Conservation (phyloP, 2,888 invertebrate genomes). For the Augiades crinisus region DNA sequence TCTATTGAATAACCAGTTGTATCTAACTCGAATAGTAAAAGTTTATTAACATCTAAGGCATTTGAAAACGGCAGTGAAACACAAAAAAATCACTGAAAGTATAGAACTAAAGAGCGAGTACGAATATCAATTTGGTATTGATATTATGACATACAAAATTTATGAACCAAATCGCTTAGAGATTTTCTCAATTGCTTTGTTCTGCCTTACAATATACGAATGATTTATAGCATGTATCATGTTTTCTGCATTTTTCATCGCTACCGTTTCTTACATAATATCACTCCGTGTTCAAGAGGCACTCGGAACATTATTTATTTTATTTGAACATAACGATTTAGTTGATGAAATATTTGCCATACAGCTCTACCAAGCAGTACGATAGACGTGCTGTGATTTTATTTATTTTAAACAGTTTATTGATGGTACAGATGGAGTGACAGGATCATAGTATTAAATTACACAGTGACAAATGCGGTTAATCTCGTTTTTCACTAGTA, state of each 20-base stretch:
- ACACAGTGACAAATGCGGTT: no score
- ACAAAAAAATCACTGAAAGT: not conserved
- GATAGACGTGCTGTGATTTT: not conserved
- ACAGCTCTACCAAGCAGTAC: not conserved
- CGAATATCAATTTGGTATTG: constrained; percentile 6
- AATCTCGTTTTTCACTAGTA: no score
- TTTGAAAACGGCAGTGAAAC: constrained; percentile 7
- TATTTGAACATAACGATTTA: not conserved
- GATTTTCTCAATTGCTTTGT: constrained; percentile 26
- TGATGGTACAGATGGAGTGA: not conserved
- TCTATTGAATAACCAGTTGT: not conserved
- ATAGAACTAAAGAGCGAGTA: not conserved
- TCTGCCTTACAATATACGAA: constrained; percentile 24
- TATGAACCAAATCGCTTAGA: constrained; percentile 25
- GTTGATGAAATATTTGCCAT: not conserved
- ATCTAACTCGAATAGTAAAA: constrained; percentile 4
- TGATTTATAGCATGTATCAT: constrained; percentile 22
- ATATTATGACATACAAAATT: constrained; percentile 20
- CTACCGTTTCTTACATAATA: constrained; percentile 20
- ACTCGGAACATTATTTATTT: constrained; percentile 2
- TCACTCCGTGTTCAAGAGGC: constrained; percentile 17
- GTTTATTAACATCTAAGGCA: constrained; percentile 4
- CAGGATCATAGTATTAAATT: not conserved
- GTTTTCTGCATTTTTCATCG: constrained; percentile 24
- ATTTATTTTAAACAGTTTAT: no score